Base-by-base conservation (phyloP, 2,113 vertebrate species). In the Nematolebias whitei region DNA sequence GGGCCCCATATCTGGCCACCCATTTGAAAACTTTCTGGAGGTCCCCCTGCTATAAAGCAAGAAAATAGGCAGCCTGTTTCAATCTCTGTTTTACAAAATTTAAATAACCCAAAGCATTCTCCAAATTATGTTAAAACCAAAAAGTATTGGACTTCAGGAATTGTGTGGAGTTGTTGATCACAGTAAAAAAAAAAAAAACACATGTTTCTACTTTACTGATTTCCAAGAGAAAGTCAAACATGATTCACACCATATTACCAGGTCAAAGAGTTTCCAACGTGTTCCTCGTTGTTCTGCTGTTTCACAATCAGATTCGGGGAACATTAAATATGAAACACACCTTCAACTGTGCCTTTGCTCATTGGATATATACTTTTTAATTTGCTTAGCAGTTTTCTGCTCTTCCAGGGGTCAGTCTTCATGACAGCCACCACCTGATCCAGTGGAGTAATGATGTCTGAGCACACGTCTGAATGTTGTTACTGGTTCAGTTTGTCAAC, bases 171-270 rank as follows among this genome's bases (percentile, higher is more conserved):
- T 18, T 19, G 14, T 39, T 12, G 18, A 38, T 32, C 52, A 35
- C 16, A 29, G 23, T 57, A n/a, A n/a, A n/a, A n/a, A n/a, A n/a
- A n/a, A n/a, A 16, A 12, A 63, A 24, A 23, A 48, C 10, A 38
- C 38, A 9, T 32, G 24, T 22, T 52, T 78, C 19, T n/a, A 38
- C n/a, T 63, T 60, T 8, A 3, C 51, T 35, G 10, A 47, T 63
- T 66, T 52, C 52, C 32, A 58, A 29, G 8, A 63, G 29, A 52
- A 41, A 66, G 61, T 73, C 15, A 44, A 16, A 10, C n/a, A 19
- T 57, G 40, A 51, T 26, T 50, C 15, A 18, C 18, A 45, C 22
- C 44, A 23, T 14, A 44, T 55, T 53, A 53, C 55, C n/a, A 2
- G 10, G 16, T 63, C 19, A 59, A 47, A 50, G 19, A 63, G n/a